Percentiles rank a stretch among this genome's conserved stretches.
These are phyloP conservation scores for Pocillopora damicornis DNA, from an alignment of 64 coral and sea anemone genomes.

Conservation along the genomic window DNA sequence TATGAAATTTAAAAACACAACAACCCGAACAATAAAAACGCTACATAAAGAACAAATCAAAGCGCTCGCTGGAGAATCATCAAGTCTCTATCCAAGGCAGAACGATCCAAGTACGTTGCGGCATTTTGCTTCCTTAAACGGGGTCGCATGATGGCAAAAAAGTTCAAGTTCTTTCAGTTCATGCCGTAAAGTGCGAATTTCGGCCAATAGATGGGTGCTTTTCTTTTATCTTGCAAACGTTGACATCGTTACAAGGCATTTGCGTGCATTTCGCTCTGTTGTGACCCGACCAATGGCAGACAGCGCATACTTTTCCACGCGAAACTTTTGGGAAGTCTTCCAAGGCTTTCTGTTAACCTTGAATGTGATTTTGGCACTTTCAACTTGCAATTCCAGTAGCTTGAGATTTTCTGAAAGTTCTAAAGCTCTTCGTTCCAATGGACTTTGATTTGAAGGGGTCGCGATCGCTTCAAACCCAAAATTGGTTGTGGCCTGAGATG, in stretches of 20 bases:
- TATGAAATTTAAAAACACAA: conserved; percentile 4
- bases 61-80: conserved; percentile 15
- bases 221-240: conserved; percentile 9
- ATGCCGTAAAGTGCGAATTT: background rate
- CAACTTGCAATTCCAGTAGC: conserved; percentile 15
- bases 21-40: background rate
- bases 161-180: conserved; percentile 31
- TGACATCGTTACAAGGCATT: conserved; percentile 7
- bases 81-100: conserved; percentile 26
- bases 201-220: conserved; percentile 12
- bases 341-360: too few relatives aligned
- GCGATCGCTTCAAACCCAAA: background rate
- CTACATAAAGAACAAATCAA: background rate
- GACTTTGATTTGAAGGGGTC: background rate
- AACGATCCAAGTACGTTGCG: conserved; percentile 2
- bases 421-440: conserved; percentile 4
- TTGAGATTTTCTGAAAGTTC: conserved; percentile 34
- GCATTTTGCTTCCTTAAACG: conserved; percentile 11
- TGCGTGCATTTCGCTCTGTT: too few relatives aligned
- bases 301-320: too few relatives aligned
- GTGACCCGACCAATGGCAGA: too few relatives aligned
- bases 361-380: conserved; percentile 6
- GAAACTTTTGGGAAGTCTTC: too few relatives aligned
- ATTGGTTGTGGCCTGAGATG: background rate
- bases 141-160: conserved; percentile 12